Base-by-base conservation (phyloP, 2,113 vertebrate genomes). In the Myrmophylax atrothorax region DNA sequence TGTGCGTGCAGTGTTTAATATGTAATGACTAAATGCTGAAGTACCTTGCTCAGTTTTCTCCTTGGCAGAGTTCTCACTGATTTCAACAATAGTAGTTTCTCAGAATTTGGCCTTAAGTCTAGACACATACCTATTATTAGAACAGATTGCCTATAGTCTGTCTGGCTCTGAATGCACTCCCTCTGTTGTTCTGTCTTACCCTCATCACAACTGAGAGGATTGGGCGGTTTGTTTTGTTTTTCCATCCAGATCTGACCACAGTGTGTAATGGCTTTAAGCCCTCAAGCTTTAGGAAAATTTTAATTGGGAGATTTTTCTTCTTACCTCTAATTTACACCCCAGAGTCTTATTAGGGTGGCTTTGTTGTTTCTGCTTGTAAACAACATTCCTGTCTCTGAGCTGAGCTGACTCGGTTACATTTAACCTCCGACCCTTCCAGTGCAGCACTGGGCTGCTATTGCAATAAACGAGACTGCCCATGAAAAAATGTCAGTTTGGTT, bases 251-350 rank as follows among this genome's bases (percentile, higher is more conserved):
- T 94, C 66, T 91, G 47, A 95, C 86, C 89, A 86, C 88, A 62
- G 44, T 78, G 77, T 20, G 38, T 87, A 75, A 64, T 92, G 76
- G 63, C 91, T 96, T 95, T 94, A 96, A 95, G 80, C 83, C 75
- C 29, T 94, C 91, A 94, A 96, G 89, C 92, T 97, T 96, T 55
- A 92, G 83, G 56, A 95, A 96, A 88, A 80, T 58, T 97, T 97
- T 97, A 98, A 97, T 96, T 97, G 90, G 87, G 94, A 96, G 58
- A 94, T 97, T 96, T 98, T 96, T 97, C 95, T 97, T 96, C 93
- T 97, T 93, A 82, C 76, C 87, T 78, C 56, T 96, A 93, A 96
- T 95, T 97, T 95, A 92, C 70, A 93, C 94, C 90, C 97, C 68
- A 74, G 96, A 94, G 89, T 87, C 92, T 96, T 97, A 95, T 97